Evolutionary conservation across 2,113 vertebrate genomes (phyloP), one percentile per base, ranked within the genome.

Genomic region (Hoplias malabaricus): DNA sequence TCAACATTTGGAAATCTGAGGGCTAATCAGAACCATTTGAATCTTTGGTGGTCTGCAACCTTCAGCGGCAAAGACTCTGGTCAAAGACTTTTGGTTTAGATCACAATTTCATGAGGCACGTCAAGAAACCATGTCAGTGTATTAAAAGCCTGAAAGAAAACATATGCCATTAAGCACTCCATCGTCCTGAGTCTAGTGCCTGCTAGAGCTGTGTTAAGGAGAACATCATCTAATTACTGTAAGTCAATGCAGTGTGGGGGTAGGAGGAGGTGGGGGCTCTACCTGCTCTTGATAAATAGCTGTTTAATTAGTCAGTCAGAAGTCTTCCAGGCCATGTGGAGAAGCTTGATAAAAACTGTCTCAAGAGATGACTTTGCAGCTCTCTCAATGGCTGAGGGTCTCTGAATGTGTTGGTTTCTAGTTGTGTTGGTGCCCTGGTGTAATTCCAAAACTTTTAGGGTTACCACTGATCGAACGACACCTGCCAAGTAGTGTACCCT

Each of bases 281-380:
- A 77, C 73, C 73, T 81, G 73, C 48, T 69, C 69, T 73, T 71
- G 69, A 84, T 78, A 69, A 84, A 79, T 38, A 59, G 16, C 57
- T 80, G 66, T 75, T 54, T 81, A 80, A 84, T 83, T 80, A 81
- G 65, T 21, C 19, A 25, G 69, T 63, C 62, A 56, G 69, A 48
- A 63, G 36, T 66, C 43, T 14, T 69, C 34, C 4, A 59, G 70
- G 66, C 48, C 31, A 42, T 16, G 73, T 66, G 61, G 75, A 76
- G 75, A 80, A 38, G 67, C 33, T 25, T 42, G 76, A 77, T 70
- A 74, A 81, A 61, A 69, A 74, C 33, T 67, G 59, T 31, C 23
- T 27, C 59, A 9, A 12, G 19, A 43, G 42, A 34, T 10, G 16
- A 16, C 14, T 14, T 2, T 1, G 5, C 36, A 23, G 48, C 11